phyloP scores from a whole-genome alignment of 2,113 vertebrate species.

The Oriolus oriolus region DNA sequence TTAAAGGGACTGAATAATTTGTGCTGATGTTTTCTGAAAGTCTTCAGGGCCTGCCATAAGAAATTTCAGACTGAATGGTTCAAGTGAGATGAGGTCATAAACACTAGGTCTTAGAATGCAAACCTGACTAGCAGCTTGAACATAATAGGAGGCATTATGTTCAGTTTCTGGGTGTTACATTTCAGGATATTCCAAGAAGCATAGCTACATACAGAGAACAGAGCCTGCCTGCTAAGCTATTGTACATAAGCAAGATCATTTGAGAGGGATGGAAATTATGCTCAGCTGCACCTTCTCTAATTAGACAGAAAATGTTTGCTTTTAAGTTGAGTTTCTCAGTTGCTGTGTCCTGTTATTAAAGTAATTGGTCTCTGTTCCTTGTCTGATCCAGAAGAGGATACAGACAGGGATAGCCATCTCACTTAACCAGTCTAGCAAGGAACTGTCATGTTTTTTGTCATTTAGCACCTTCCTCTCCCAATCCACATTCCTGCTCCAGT shows the following conservation, averaged over 20 bases:
- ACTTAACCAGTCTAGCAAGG: constrained; percentile 16
- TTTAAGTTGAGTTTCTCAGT: background rate
- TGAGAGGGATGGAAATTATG: background rate
- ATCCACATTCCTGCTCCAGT: background rate
- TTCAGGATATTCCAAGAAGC: background rate
- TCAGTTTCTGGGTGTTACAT: background rate
- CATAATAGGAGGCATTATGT: background rate
- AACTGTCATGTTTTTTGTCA: background rate
- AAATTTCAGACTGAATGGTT: background rate
- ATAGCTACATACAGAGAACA: background rate
- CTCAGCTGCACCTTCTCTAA: background rate
- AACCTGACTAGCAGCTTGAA: background rate
- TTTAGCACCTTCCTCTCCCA: background rate
- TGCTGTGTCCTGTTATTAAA: background rate
- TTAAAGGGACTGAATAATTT: background rate
- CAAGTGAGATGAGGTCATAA: background rate
- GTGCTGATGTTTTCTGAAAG: background rate
- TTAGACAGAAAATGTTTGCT: background rate
- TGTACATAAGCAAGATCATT: background rate
- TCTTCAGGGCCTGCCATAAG: background rate
- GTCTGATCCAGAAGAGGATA: background rate
- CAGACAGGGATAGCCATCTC: background rate
- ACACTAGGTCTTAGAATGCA: background rate
- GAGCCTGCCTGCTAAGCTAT: background rate
- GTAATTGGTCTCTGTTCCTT: background rate